These are phyloP conservation scores for Byasa hedistus DNA, from an alignment of 2,888 invertebrate species.

Conservation along the genomic window DNA sequence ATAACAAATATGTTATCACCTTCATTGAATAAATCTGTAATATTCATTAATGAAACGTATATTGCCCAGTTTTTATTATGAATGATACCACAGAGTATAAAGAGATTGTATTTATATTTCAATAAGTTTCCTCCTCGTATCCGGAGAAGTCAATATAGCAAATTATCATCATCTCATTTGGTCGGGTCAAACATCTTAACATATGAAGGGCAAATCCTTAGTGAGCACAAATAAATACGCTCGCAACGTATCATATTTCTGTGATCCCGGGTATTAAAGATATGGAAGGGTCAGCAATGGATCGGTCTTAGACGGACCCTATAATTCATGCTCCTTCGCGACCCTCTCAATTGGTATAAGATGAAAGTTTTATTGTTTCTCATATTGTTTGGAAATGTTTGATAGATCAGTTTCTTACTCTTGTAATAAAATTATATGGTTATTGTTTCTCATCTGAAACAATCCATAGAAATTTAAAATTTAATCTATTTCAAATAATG, in stretches of 20 bases:
- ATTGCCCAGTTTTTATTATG: no score
- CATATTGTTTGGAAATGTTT: constrained; percentile 33
- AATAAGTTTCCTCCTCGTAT: constrained; percentile 31
- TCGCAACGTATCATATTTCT: constrained; percentile 71
- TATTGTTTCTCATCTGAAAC: neutral
- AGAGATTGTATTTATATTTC: constrained; percentile 3
- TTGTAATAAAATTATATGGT: neutral
- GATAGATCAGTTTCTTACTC: constrained; percentile 14
- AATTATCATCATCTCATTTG: constrained; percentile 72
- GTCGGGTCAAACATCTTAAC: constrained; percentile 69
- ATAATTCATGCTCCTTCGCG: constrained; percentile 47
- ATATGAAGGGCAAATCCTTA: constrained; percentile 69
- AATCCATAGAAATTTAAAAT: neutral
- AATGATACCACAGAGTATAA: neutral
- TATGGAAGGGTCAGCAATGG: constrained; percentile 68
- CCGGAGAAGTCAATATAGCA: constrained; percentile 63
- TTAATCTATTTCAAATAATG: neutral
- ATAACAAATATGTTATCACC: neutral
- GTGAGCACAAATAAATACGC: constrained; percentile 75
- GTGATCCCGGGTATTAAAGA: constrained; percentile 67
- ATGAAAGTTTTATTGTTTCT: constrained; percentile 52
- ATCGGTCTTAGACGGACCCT: constrained; percentile 47
- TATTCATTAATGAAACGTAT: no score
- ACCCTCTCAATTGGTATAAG: constrained; percentile 53
- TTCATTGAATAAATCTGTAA: neutral